Conservation (phyloP, 2,113 vertebrate species). For the Peromyscus californicus region DNA sequence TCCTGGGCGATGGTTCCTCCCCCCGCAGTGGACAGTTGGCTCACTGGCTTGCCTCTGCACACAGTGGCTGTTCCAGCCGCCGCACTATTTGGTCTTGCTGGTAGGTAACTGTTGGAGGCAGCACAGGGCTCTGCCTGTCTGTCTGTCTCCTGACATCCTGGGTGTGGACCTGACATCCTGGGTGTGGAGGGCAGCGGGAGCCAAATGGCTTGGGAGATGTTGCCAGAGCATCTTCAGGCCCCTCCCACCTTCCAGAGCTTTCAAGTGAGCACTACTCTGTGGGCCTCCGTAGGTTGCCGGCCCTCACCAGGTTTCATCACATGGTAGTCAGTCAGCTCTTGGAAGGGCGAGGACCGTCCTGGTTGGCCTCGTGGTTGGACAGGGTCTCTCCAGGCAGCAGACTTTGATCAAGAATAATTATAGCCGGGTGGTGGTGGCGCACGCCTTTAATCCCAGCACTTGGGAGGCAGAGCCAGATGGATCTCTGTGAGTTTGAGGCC, state of each 20-base stretch:
- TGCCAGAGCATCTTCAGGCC: not conserved
- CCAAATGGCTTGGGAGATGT: not conserved
- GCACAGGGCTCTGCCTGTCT: not conserved
- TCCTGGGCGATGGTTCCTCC: not conserved
- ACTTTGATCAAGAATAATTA: not conserved
- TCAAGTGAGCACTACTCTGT: not conserved
- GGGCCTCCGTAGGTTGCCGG: no score
- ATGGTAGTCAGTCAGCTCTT: not conserved
- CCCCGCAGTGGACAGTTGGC: not conserved
- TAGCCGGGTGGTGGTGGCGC: no score
- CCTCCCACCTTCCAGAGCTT: not conserved
- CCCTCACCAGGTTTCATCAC: not conserved
- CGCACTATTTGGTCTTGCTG: not conserved
- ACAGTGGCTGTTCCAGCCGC: not conserved
- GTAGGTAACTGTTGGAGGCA: not conserved
- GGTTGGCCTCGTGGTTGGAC: not conserved
- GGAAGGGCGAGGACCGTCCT: not conserved
- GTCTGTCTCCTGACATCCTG: not conserved
- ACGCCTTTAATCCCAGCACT: no score
- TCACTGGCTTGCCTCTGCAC: not conserved
- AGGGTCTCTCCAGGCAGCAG: not conserved
- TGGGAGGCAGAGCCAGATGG: no score
- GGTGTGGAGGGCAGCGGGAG: not conserved
- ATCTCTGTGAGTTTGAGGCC: no score
- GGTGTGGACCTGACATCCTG: not conserved